A percentile compares a stretch with the other conserved stretches of the same genome.
phyloP scores from a whole-genome alignment of 2,888 invertebrate genomes.

The Dryomyza anilis region DNA sequence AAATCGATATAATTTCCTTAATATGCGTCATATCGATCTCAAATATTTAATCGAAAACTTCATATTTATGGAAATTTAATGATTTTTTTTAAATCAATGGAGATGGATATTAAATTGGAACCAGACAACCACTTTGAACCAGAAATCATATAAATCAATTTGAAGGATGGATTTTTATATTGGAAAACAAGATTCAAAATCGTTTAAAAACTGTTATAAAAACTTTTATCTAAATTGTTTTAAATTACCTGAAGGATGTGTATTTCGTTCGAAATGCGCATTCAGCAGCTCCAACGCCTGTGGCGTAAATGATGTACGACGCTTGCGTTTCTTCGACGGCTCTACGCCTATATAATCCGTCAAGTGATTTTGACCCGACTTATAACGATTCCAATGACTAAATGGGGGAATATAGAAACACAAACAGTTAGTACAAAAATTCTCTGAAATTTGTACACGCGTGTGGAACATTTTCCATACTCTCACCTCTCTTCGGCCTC shows the following conservation, averaged over 20 bases:
- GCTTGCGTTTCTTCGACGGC: slow-evolving; percentile 94
- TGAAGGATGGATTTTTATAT: too few species aligned
- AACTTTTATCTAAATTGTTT: too few species aligned
- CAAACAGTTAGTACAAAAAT: slow-evolving; percentile 27
- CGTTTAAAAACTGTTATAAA: too few species aligned
- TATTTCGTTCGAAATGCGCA: slow-evolving; percentile 94
- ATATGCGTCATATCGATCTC: too few species aligned
- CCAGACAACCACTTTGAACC: too few species aligned
- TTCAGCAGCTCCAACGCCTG: slow-evolving; percentile 93
- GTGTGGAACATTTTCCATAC: slow-evolving; percentile 58
- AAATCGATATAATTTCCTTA: too few species aligned
- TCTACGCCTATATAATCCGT: slow-evolving; percentile 96
- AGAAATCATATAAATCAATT: too few species aligned
- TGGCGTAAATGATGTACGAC: slow-evolving; percentile 96
- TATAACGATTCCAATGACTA: slow-evolving; percentile 78
- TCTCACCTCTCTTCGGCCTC: slow-evolving; percentile 94
- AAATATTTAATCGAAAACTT: too few species aligned
- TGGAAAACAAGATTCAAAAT: too few species aligned
- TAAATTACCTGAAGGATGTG: slow-evolving; percentile 91
- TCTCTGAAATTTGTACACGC: slow-evolving; percentile 35
- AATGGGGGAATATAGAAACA: slow-evolving; percentile 9
- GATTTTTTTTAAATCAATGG: too few species aligned
- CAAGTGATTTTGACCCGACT: slow-evolving; percentile 89
- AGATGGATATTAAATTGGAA: too few species aligned
- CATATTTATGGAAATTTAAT: too few species aligned